A percentile compares a stretch with the other conserved stretches of the same genome.
phyloP scores from a whole-genome alignment of 2,888 invertebrate genomes.

The Oscheius sp. region DNA sequence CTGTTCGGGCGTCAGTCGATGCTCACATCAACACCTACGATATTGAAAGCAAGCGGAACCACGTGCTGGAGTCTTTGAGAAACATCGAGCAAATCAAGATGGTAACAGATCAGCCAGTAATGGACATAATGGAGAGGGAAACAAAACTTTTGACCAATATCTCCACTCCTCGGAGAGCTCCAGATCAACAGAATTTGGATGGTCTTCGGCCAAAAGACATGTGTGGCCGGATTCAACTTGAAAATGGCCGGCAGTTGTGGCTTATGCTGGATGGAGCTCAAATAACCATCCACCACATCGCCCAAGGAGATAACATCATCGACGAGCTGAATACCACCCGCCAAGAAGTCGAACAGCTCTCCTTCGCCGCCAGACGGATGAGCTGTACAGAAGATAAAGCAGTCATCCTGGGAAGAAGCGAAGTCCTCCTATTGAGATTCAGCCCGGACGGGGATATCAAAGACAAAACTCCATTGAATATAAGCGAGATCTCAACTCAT shows the following conservation, averaged over 20 bases:
- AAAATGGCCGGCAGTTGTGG: constrained; percentile 19
- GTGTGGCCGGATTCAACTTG: constrained; percentile 9
- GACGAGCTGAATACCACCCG: constrained; percentile 24
- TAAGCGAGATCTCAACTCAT: constrained; percentile 17
- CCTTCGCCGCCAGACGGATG: constrained; percentile 38
- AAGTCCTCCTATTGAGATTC: constrained; percentile 42
- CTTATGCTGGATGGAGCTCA: constrained; percentile 13
- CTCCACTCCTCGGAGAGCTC: background rate
- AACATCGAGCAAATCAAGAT: constrained; percentile 18
- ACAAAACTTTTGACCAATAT: background rate
- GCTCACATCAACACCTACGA: constrained; percentile 36
- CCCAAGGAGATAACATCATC: constrained; percentile 9
- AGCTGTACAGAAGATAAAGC: constrained; percentile 36
- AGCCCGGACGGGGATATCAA: constrained; percentile 41
- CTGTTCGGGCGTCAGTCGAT: constrained; percentile 27
- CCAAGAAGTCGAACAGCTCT: constrained; percentile 42
- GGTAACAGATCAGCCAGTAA: constrained; percentile 24
- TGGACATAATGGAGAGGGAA: constrained; percentile 26
- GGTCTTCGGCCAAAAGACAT: background rate
- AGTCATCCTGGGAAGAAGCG: constrained; percentile 40
- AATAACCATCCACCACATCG: constrained; percentile 21
- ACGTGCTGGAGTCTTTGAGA: constrained; percentile 27
- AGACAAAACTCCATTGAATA: constrained; percentile 25
- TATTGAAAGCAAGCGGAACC: constrained; percentile 29
- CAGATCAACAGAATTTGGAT: background rate